A percentile compares a stretch with the other conserved stretches of the same genome.
phyloP scores from a whole-genome alignment of 2,113 vertebrate genomes.

The Equus przewalskii region DNA sequence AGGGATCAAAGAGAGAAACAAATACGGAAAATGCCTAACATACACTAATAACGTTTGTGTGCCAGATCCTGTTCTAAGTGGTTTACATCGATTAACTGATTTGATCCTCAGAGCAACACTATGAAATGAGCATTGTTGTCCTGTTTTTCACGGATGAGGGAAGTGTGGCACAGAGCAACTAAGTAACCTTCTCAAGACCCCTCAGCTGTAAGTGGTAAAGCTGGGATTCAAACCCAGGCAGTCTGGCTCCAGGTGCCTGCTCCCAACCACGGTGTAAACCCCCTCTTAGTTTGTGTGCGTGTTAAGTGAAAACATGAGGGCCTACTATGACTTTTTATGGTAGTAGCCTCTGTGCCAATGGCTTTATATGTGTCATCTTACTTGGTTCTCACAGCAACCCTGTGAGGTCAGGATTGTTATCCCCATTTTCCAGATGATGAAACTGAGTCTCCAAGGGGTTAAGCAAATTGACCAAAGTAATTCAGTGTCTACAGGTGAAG shows the following conservation, averaged over 20 bases:
- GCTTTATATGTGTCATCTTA: not conserved
- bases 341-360: not conserved
- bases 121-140: not conserved
- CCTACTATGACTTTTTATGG: not conserved
- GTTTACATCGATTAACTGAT: not conserved
- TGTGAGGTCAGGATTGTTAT: not conserved
- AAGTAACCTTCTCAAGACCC: not conserved
- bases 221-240: not conserved
- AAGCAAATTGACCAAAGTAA: not conserved
- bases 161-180: not conserved
- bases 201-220: not conserved
- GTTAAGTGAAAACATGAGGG: not conserved
- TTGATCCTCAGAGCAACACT: not conserved
- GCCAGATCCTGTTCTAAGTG: not conserved
- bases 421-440: not conserved
- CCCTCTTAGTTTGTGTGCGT: no score
- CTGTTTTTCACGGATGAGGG: not conserved
- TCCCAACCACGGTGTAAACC: no score
- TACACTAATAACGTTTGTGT: not conserved
- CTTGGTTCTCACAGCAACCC: not conserved
- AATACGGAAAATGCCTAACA: not conserved
- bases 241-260: not conserved
- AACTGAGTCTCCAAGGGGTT: not conserved
- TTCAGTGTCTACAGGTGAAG: no score
- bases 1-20: not conserved